Evolutionary conservation across 2,797 vertebrate species (phyloP), one percentile per base, ranked within the genome.

Genomic region (Platyrinchus mystaceus): DNA sequence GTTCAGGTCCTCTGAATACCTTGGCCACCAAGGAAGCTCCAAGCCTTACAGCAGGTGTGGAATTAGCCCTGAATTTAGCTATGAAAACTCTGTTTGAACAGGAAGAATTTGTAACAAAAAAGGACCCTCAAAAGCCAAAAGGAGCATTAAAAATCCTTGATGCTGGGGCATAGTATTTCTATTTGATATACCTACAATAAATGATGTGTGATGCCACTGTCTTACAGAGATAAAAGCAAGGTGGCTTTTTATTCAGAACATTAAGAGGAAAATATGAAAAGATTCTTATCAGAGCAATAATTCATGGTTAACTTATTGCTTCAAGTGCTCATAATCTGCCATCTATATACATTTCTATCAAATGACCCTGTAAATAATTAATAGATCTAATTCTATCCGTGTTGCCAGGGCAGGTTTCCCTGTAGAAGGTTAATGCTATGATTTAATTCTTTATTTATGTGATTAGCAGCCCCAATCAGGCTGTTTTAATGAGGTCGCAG

Each of bases 291-390:
- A 84, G 50, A 93, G 56, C 47, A 84, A 87, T 94, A 96, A 93
- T 82, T 95, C 93, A 86, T 84, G n/a, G 60, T 83, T 96, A 96
- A 94, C 78, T 93, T 94, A 90, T 14, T 86, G 56, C 89, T 94
- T 95, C 88, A 94, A 95, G 81, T 94, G 77, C 55, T 95, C 78
- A 69, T 94, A 93, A 89, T 96, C 84, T 94, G 88, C 89, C 82
- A 88, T 92, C 91, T 89, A 81, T 93, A 94, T 87, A 96, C 79
- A 90, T 94, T 96, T 92, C 84, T 96, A 93, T 92, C 88, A 94
- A 95, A 93, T 93, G 94, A 94, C 90, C 85, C 92, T 81, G 73
- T 96, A 94, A 96, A 97, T 96, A 96, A 97, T 96, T 97, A 94
- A 97, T 95, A 86, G 85, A 85, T 88, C 94, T 96, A 97, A 97